Conservation (phyloP, 1,140 invertebrate species). For the Scaptodrosophila lebanonensis region DNA sequence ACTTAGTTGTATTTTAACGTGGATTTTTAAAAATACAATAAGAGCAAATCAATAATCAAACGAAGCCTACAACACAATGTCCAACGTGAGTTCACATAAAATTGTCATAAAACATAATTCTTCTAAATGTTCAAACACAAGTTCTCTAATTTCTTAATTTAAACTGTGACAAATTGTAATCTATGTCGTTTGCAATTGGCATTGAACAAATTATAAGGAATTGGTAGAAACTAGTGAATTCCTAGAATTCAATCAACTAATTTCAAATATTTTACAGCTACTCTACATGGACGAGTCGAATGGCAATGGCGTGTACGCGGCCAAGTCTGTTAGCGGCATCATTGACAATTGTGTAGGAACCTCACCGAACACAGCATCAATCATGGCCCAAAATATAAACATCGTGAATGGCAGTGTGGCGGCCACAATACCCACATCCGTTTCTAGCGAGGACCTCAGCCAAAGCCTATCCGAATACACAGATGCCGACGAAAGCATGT, state of each 20-base stretch:
- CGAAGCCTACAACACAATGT: slow-evolving; percentile 34
- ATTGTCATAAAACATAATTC: too few species aligned
- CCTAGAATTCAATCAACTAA: neutral
- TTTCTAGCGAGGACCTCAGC: slow-evolving; percentile 76
- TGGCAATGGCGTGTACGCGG: slow-evolving; percentile 69
- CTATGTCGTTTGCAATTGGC: too few species aligned
- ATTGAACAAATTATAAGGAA: too few species aligned
- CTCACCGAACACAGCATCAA: slow-evolving; percentile 16
- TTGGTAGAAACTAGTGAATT: too few species aligned
- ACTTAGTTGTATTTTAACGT: too few species aligned
- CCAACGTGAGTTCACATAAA: slow-evolving; percentile 47
- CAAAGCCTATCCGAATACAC: slow-evolving; percentile 80
- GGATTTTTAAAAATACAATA: slow-evolving; percentile 1
- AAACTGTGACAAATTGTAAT: too few species aligned
- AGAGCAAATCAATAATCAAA: neutral
- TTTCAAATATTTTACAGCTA: slow-evolving; percentile 27
- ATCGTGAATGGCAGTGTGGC: slow-evolving; percentile 57
- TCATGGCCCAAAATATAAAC: slow-evolving; percentile 45
- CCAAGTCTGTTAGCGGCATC: slow-evolving; percentile 34
- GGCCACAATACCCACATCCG: slow-evolving; percentile 60
- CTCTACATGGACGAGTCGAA: slow-evolving; percentile 75
- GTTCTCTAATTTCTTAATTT: too few species aligned
- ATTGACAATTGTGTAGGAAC: slow-evolving; percentile 48
- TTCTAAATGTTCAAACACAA: neutral
- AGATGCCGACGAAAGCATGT: slow-evolving; percentile 83